Evolutionary conservation across 2,888 invertebrate genomes (phyloP), one percentile per base, ranked within the genome.

Genomic region (Phalera bucephala): DNA sequence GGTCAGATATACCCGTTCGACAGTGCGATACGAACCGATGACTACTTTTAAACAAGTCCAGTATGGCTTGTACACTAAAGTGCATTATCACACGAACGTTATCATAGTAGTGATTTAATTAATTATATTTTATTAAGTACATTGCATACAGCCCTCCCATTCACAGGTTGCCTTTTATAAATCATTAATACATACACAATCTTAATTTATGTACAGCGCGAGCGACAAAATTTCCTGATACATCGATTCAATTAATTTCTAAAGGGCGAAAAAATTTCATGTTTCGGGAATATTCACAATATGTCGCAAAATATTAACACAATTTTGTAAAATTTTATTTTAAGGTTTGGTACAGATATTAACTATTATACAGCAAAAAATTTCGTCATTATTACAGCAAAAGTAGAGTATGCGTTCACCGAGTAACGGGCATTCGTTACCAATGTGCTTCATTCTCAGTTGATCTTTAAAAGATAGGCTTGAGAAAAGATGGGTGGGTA

Each of bases 91-190:
- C 74, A 73, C 73, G 48, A 65, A 66, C 63, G 17, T 34, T 44
- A 44, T 52, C 50, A 69, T 69, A 69, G 53, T 66, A 65, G 65
- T 72, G 64, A 54, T 56, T 58, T 54, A 59, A 57, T 66, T 64
- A 61, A 9, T n/a, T n/a, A n/a, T 11, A 29, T 29, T 28, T 15
- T 5, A 29, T 29, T 84, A 84, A 84, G 84, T 84, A 84, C 84
- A 81, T 72, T 62, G 68, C 73, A 65, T 71, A 71, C 68, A 73
- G 71, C 67, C 75, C 68, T 70, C 70, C 71, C 69, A 60, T 67
- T 62, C 53, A 53, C 53, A 56, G 54, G 40, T 49, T 39, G 37
- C 51, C 56, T 53, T 48, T 38, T 33, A 40, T 47, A 55, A 50
- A 58, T 64, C 66, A 45, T 63, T 65, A 57, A 65, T 54, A 68